Base-by-base conservation (phyloP, 2,888 invertebrate genomes). In the Euproctis similis region DNA sequence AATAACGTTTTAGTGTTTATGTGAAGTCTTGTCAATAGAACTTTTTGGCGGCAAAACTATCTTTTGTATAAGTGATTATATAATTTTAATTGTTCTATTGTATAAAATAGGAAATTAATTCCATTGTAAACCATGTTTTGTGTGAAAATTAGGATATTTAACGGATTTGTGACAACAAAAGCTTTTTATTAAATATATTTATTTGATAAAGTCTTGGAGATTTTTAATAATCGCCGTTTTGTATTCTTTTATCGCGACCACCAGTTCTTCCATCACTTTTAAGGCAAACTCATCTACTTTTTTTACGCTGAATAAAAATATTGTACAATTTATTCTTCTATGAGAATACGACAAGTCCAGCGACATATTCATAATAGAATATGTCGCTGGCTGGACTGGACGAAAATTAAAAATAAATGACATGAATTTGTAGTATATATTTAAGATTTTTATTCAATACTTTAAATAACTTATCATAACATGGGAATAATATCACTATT, bases 11-110 rank as follows among this genome's bases (percentile, higher is more conserved):
- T 27, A 11, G 28, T 34, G 29, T 28, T 19, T 33, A 23, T 42
- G 36, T 42, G 27, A 30, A 10, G 49, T 47, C 46, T 36, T 51
- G 59, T 59, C 58, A 64, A 67, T 58, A 55, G 53, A 48, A 9
- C 35, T 34, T 32, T 46, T 44, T 46, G 62, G 57, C 61, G 58
- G 60, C 43, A 53, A 64, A 65, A 43, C 39, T 49, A 34, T 46
- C 57, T 57, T 48, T 68, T 67, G 57, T 67, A 28, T 13, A 34
- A n/a, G n/a, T 25, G 31, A 48, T 44, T 59, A 65, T 56, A 46
- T 50, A 37, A 32, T 49, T 46, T 53, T 53, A n/a, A 49, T 62
- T 56, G 50, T 56, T 33, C 45, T 57, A 46, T 53, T 50, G 51
- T 54, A 53, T 44, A 42, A 4, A 4, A 33, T 35, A 26, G 43